Conservation (phyloP, 1,140 invertebrate genomes). For the Aradophagus sp. region DNA sequence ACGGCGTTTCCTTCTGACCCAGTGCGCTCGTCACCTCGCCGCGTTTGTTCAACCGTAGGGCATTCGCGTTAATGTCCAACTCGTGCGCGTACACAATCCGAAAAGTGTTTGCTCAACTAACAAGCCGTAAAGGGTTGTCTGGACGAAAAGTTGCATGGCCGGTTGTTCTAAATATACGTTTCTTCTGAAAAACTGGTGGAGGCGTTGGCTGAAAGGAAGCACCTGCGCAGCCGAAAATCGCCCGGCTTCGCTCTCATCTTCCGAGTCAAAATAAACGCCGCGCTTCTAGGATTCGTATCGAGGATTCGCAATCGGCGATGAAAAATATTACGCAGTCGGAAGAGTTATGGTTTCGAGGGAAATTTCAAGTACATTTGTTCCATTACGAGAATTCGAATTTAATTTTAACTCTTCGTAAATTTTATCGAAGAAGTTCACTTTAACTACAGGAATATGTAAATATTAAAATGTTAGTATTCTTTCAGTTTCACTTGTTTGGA, state of each 20-base stretch:
- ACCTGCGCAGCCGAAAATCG: constrained; percentile 28
- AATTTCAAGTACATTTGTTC: too few species aligned
- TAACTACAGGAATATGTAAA: too few species aligned
- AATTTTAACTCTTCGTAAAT: too few species aligned
- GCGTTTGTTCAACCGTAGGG: constrained; percentile 11
- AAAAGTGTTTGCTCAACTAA: constrained; percentile 46
- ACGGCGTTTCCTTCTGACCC: constrained; percentile 26
- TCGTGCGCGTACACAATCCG: constrained; percentile 6
- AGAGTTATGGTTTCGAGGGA: too few species aligned
- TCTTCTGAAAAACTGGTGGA: constrained; percentile 19
- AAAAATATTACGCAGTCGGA: not conserved
- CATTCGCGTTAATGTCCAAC: constrained; percentile 14
- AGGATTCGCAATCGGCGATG: not conserved
- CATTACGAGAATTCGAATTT: too few species aligned
- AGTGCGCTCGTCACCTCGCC: constrained; percentile 26
- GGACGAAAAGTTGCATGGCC: constrained; percentile 11
- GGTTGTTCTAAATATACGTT: constrained; percentile 32
- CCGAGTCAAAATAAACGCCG: constrained; percentile 19
- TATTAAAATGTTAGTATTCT: too few species aligned
- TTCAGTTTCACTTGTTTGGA: too few species aligned
- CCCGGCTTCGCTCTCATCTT: constrained; percentile 15
- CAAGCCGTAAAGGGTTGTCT: constrained; percentile 29
- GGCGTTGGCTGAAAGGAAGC: constrained; percentile 31
- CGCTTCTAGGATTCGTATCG: constrained; percentile 5
- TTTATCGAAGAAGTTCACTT: too few species aligned